Base-by-base conservation (phyloP, 2,888 invertebrate species). In the Halictus quadricinctus region DNA sequence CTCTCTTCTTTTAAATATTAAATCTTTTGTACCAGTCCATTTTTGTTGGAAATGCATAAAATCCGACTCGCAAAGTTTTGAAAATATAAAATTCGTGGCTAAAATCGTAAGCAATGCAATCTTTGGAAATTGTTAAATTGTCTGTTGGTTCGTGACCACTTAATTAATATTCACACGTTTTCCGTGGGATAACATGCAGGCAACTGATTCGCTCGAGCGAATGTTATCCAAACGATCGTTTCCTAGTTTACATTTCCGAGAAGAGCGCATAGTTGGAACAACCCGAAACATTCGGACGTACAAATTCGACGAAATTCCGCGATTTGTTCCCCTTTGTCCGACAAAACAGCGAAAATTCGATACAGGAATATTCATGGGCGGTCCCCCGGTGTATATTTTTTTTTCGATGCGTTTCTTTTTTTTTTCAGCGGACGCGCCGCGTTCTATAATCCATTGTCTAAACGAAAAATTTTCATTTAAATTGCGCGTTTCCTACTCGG, bases 151-250 rank as follows among this genome's bases (percentile, higher is more conserved):
- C 12, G 58, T n/a, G n/a, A 12, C n/a, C 12, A n/a, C 58, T 58
- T 73, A 79, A 81, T 81, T 78, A 81, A 78, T 73, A 78, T 73
- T 72, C 81, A 21, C 48, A 36, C 46, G 15, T n/a, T n/a, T 41
- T 48, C 41, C 36, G 18, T 12, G 29, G 60, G n/a, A 60, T 15
- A 15, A 69, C 25, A 70, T 18, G 66, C 48, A 15, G 79, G 66
- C 81, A 86, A 85, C 36, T 36, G 86, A 86, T 86, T 86, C 72
- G 86, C 73, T 64, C 60, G 64, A 78, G 69, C 80, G 69, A 83
- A 83, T 72, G 83, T 80, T 86, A 76, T 41, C 72, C 46, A 54
- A 72, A 43, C 78, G 72, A 85, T 85, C 76, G 76, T 41, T 66
- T 60, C 50, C 36, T 46, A 43, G 73, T 85, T 85, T 85, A 81